Base-by-base conservation (phyloP, 1,140 invertebrate genomes). In the Pectinophora gossypiella region DNA sequence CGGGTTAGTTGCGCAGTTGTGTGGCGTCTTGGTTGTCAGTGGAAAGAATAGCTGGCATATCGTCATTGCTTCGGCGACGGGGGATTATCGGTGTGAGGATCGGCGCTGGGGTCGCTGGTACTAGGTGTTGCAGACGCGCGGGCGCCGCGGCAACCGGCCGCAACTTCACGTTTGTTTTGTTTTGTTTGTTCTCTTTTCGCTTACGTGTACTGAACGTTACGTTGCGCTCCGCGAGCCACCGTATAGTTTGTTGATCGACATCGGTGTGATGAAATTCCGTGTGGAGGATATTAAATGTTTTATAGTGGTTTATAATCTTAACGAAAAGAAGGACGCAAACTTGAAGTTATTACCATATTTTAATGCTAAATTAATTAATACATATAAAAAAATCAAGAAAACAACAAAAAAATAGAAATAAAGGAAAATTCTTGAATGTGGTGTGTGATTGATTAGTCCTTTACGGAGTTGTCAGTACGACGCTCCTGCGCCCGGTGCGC, bases 181-280 rank as follows among this genome's bases (percentile, higher is more conserved):
- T 85, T 75, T 82, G 76, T 83, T 80, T 71, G 69, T 76, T 82
- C 72, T 75, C 76, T 82, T 76, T 81, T 86, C 83, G 80, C 80
- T 82, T 84, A 59, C 61, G 62, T 68, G 63, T 62, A 60, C 53
- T 57, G 57, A 61, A 65, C 47, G 47, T 76, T 76, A 64, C 51
- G 61, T 77, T 80, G 71, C 77, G 71, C 64, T 59, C 51, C 59
- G 56, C 65, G 64, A 68, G 56, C 58, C 61, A 61, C 68, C 64
- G 63, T 51, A 50, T 46, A 52, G 68, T 48, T 61, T 64, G 59
- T 66, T 56, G 56, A 64, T 67, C 61, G 58, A 66, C 56, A 59
- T 68, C 72, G 68, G 62, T 68, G 65, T 65, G 43, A 48, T 51
- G 18, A 64, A 67, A 65, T 64, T 68, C 64, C 53, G 47, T 61